Percentiles rank a stretch among this genome's conserved stretches.
phyloP scores from a whole-genome alignment of 2,113 vertebrate species.

The Psephotus haematonotus region DNA sequence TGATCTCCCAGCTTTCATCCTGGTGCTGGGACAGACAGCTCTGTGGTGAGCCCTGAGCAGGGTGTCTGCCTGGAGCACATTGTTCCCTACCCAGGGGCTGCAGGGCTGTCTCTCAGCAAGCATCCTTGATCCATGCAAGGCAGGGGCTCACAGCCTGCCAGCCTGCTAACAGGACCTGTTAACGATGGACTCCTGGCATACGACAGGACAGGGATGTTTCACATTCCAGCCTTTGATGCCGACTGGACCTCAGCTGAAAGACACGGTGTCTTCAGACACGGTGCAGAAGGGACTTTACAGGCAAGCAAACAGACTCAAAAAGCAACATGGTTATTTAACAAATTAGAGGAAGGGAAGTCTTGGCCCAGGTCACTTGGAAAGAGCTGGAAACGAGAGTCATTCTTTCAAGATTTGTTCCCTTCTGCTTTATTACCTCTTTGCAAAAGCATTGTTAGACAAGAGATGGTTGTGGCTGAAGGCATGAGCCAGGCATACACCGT shows the following conservation, averaged over 20 bases:
- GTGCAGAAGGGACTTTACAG: background rate
- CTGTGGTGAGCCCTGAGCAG: background rate
- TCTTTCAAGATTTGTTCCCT: too few relatives aligned
- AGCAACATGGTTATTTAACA: fast-evolving
- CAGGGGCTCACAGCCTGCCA: background rate
- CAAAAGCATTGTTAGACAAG: background rate
- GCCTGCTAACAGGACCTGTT: constrained; percentile 76
- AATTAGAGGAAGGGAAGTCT: background rate
- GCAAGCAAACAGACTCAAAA: background rate
- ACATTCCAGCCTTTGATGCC: constrained; percentile 76
- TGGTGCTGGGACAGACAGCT: background rate
- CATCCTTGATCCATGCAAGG: background rate
- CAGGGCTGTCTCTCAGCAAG: constrained; percentile 58
- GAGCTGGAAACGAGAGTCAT: background rate
- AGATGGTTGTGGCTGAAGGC: background rate
- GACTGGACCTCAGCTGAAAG: constrained; percentile 43
- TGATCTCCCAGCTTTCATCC: constrained; percentile 30
- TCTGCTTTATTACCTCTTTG: background rate
- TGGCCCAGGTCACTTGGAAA: background rate
- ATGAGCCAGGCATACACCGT: fast-evolving
- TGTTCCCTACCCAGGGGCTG: background rate
- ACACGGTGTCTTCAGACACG: background rate
- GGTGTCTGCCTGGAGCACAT: background rate
- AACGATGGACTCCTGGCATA: constrained; percentile 38
- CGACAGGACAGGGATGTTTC: constrained; percentile 53